These are phyloP conservation scores for Drosophila tripunctata DNA, from an alignment of 2,888 invertebrate species.

Conservation along the genomic window DNA sequence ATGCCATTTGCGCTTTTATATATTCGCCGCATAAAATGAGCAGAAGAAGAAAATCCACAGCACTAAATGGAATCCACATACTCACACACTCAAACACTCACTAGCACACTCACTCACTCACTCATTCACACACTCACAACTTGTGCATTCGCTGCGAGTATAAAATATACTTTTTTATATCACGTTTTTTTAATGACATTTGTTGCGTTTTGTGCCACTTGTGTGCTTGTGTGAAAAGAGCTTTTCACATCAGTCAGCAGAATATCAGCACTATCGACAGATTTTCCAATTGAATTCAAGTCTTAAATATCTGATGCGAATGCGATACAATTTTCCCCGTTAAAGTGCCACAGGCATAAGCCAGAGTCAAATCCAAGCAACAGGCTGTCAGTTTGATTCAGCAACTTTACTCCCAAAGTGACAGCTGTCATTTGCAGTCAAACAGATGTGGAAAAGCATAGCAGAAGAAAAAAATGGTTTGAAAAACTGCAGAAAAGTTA, in stretches of 20 bases:
- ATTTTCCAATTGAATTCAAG: not conserved
- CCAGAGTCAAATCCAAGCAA: slow-evolving; percentile 45
- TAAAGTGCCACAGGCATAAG: slow-evolving; percentile 35
- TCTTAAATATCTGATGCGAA: slow-evolving; percentile 6
- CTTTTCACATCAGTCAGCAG: not conserved
- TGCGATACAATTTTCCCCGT: slow-evolving; percentile 3
- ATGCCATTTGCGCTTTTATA: slow-evolving; percentile 72
- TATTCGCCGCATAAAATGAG: slow-evolving; percentile 60
- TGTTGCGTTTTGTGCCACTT: slow-evolving; percentile 70
- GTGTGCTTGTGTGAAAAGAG: slow-evolving; percentile 8
- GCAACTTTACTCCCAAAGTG: slow-evolving; percentile 54
- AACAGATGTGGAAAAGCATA: not conserved
- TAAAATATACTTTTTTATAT: slow-evolving; percentile 76
- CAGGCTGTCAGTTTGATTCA: slow-evolving; percentile 68
- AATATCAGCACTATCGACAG: not conserved
- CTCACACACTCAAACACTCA: slow-evolving; percentile 1
- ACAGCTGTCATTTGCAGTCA: slow-evolving; percentile 71
- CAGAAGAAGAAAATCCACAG: slow-evolving; percentile 38
- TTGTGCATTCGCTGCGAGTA: slow-evolving; percentile 44
- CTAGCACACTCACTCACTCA: not conserved
- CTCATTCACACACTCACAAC: slow-evolving; percentile 1
- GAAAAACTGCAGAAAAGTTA: slow-evolving; percentile 10
- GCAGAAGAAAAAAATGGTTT: slow-evolving; percentile 6
- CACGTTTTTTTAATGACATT: slow-evolving; percentile 78
- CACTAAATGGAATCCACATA: slow-evolving; percentile 17